Evolutionary conservation across 2,113 vertebrate genomes (phyloP).

Genomic region (Mustela lutreola): DNA sequence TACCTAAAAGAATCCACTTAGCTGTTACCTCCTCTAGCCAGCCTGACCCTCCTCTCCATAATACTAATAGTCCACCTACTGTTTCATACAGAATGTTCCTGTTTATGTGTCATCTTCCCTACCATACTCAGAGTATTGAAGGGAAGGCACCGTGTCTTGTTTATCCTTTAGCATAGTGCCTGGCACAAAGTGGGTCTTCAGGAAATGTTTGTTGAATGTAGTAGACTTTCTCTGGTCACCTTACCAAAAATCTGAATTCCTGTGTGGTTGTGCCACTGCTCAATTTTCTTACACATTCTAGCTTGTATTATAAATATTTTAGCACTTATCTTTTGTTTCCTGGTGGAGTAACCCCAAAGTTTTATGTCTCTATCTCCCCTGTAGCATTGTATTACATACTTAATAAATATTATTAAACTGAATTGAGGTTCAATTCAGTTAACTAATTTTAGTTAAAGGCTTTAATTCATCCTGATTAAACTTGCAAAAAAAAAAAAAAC

Average conservation of each 20-base stretch:
- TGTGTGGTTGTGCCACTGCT: not conserved
- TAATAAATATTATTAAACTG: not conserved
- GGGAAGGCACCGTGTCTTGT: not conserved
- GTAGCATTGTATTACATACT: not conserved
- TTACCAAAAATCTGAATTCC: not conserved
- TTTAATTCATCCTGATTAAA: conserved; percentile 20
- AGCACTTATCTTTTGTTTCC: not conserved
- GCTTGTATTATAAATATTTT: not conserved
- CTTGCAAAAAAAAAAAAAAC: not conserved
- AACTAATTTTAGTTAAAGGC: not conserved
- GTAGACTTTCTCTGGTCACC: not conserved
- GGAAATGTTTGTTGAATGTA: not conserved
- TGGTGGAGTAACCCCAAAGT: not conserved
- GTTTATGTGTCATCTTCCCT: not conserved
- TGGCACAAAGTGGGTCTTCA: not conserved
- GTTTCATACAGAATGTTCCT: not conserved
- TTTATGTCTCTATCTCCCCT: not conserved
- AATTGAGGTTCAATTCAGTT: not conserved
- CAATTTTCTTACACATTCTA: not conserved
- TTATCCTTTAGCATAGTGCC: not conserved
- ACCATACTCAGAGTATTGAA: not conserved
- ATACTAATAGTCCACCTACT: not conserved
- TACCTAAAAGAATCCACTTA: not conserved
- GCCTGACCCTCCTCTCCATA: not conserved
- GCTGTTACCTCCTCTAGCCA: not conserved